Conservation (phyloP, 2,113 vertebrate species). For the Cariama cristata region DNA sequence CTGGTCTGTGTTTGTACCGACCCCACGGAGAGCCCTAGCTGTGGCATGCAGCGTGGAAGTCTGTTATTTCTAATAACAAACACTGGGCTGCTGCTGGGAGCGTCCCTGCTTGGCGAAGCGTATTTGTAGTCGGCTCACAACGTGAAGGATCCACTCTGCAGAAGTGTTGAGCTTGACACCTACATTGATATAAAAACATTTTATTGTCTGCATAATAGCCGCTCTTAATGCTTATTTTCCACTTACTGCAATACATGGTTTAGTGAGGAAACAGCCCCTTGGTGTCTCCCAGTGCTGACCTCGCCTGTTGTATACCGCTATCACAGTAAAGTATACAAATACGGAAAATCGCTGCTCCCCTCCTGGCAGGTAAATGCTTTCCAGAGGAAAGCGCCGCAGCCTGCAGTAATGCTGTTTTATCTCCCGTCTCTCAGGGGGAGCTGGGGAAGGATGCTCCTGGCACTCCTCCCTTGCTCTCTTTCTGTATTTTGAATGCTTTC, state of each 20-base stretch:
- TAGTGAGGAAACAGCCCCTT: background rate
- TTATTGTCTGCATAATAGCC: conserved; percentile 26
- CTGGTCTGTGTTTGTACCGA: background rate
- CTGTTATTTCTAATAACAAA: background rate
- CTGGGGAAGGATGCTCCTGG: background rate
- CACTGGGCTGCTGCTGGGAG: background rate
- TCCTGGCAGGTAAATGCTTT: background rate
- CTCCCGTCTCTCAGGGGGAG: background rate
- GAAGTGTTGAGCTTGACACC: background rate
- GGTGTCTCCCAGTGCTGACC: background rate
- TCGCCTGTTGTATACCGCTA: background rate
- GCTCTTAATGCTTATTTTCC: conserved; percentile 5
- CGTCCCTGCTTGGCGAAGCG: background rate
- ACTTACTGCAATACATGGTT: background rate
- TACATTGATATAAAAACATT: background rate
- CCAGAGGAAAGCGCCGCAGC: background rate
- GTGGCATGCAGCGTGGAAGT: rapidly evolving
- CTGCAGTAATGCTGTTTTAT: background rate
- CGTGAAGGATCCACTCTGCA: background rate
- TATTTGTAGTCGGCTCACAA: background rate
- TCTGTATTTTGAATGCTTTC: background rate
- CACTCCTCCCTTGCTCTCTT: background rate
- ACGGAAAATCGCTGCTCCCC: background rate
- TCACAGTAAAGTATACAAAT: background rate
- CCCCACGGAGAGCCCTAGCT: background rate